Evolutionary conservation across 2,888 invertebrate species (phyloP).

Genomic region (Hybos culiciformis): DNA sequence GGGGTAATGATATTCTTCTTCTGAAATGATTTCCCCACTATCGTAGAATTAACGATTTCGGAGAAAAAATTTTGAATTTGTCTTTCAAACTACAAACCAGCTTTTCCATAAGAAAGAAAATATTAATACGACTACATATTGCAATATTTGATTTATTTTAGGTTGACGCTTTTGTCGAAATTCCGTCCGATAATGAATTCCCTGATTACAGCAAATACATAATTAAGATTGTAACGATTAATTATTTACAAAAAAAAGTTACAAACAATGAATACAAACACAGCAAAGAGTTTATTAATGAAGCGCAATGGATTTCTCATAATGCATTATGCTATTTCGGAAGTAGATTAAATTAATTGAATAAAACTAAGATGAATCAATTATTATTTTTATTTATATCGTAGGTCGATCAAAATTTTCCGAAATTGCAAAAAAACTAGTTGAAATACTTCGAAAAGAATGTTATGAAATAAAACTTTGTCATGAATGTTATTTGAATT

Average conservation of each 20-base stretch:
- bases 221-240: constrained; percentile 75
- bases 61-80: no score
- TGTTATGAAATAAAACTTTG: constrained; percentile 88
- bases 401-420: constrained; percentile 64
- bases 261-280: constrained; percentile 63
- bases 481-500: constrained; percentile 79
- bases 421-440: constrained; percentile 57
- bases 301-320: constrained; percentile 87
- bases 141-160: constrained; percentile 28
- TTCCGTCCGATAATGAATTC: constrained; percentile 56
- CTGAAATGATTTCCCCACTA: no score
- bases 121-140: no score
- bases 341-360: constrained; percentile 41
- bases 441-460: constrained; percentile 78
- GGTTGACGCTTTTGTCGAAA: constrained; percentile 65
- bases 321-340: constrained; percentile 85
- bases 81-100: no score
- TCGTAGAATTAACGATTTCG: no score
- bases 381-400: no score
- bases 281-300: constrained; percentile 78
- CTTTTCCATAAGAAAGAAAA: no score
- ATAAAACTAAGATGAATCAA: no score
- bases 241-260: constrained; percentile 62
- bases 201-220: constrained; percentile 71
- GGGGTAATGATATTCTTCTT: constrained; percentile 51